Evolutionary conservation across 2,113 vertebrate species (phyloP), one percentile per base, ranked within the genome.

Genomic region (Hippocampus zosterae): DNA sequence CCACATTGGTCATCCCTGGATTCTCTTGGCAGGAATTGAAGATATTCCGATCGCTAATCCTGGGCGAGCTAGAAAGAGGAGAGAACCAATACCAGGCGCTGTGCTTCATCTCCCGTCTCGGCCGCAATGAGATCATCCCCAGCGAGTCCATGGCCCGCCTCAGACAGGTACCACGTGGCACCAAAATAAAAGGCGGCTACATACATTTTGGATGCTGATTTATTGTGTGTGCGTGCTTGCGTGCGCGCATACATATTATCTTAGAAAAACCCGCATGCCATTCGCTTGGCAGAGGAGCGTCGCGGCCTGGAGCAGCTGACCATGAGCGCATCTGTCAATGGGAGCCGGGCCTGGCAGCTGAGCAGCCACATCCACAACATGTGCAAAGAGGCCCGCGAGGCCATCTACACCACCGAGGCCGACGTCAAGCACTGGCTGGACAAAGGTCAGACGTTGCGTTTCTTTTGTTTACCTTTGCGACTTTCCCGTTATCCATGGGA

Each of bases 131-230:
- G 86, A 95, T 99, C 92, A 98, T 99, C 86, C 95, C 97, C 84
- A 98, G 96, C 0, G 96, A 98, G 80, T 97, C 97, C 52, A 97
- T 99, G 96, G 95, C 95, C 1, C 95, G 97, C 74, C 94, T 98
- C 65, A 89, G 97, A 71, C 97, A 99, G 95, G 97, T 93, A 44
- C 21, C n/a, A 9, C n/a, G 21, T 23, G 23, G 44, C 25, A 23
- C 15, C 64, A 52, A 33, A 9, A 70, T 33, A 13, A 3, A 27
- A 18, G 40, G 21, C n/a, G 18, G 15, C 16, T 16, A 15, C 18
- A 33, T 60, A 16, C 57, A 60, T 46, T 46, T 27, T 13, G 4
- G 13, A 8, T 25, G 63, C n/a, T 46, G 42, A 46, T 65, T 65
- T 65, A n/a, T 33, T 21, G 61, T 19, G 21, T 21, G 60, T 21